Percentiles rank a stretch among this genome's conserved stretches.
phyloP scores from a whole-genome alignment of 2,888 invertebrate species.

The Aethes cnicana region DNA sequence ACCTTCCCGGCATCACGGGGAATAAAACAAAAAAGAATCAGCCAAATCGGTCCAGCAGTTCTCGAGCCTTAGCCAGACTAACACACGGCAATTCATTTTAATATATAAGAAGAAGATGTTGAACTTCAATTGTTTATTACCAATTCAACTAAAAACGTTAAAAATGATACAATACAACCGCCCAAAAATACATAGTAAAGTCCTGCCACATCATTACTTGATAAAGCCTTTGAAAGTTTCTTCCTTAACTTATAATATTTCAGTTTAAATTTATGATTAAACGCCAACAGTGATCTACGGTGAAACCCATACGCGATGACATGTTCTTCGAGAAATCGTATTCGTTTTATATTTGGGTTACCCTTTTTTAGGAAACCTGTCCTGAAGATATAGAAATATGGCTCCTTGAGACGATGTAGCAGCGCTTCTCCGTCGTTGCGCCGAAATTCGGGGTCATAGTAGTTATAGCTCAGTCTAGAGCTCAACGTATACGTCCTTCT shows the following conservation, averaged over 20 bases:
- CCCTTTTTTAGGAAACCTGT: conserved; percentile 29
- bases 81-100: no score
- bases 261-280: conserved; percentile 19
- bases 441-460: conserved; percentile 17
- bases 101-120: not conserved
- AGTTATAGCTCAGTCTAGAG: conserved; percentile 7
- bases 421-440: not conserved
- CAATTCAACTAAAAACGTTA: conserved; percentile 26
- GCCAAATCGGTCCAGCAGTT: no score
- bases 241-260: conserved; percentile 12
- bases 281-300: conserved; percentile 4
- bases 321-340: conserved; percentile 26
- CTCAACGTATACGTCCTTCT: conserved; percentile 10
- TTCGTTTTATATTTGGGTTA: conserved; percentile 30
- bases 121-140: not conserved
- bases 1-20: no score
- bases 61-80: no score
- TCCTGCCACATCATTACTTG: conserved; percentile 18
- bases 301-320: conserved; percentile 21
- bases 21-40: no score
- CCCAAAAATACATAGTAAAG: conserved; percentile 20
- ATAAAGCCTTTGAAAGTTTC: conserved; percentile 3
- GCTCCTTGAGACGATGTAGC: conserved; percentile 8
- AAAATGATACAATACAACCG: conserved; percentile 24
- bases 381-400: conserved; percentile 2